A percentile compares a stretch with the other conserved stretches of the same genome.
phyloP scores from a whole-genome alignment of 2,797 vertebrate genomes.

The Pristis pectinata region DNA sequence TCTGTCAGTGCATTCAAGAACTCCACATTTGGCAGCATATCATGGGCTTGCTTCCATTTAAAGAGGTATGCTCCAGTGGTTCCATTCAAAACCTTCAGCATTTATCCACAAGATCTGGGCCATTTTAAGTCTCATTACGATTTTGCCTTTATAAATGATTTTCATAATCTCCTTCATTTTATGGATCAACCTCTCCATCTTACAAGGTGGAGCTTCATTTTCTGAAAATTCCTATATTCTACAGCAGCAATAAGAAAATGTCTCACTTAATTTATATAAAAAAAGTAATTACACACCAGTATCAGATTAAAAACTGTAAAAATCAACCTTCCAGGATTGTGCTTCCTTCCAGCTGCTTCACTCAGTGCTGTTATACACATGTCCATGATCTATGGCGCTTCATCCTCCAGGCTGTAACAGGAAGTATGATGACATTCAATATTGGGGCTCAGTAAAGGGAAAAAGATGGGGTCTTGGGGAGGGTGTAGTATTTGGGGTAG shows the following conservation, averaged over 20 bases:
- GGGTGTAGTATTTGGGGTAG: not conserved
- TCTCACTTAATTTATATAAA: not conserved
- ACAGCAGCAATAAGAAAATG: not conserved
- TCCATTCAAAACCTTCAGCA: too few relatives aligned
- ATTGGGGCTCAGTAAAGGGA: not conserved
- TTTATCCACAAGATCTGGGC: too few relatives aligned
- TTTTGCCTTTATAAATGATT: not conserved
- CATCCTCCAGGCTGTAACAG: not conserved
- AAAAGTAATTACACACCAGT: not conserved
- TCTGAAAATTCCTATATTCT: not conserved
- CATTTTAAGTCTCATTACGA: not conserved
- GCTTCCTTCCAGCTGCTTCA: not conserved
- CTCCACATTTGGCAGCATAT: too few relatives aligned
- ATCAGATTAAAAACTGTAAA: not conserved
- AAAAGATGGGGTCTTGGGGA: not conserved
- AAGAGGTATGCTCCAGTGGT: too few relatives aligned
- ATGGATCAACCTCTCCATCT: not conserved
- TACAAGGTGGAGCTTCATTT: not conserved
- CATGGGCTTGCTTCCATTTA: too few relatives aligned
- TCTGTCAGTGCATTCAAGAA: too few relatives aligned
- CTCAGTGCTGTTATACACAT: not conserved
- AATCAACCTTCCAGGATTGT: not conserved
- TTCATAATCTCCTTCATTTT: not conserved
- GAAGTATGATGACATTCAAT: conserved; percentile 7
- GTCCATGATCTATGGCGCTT: not conserved